Evolutionary conservation across 2,888 invertebrate species (phyloP).

Genomic region (Chrysina gloriosa): DNA sequence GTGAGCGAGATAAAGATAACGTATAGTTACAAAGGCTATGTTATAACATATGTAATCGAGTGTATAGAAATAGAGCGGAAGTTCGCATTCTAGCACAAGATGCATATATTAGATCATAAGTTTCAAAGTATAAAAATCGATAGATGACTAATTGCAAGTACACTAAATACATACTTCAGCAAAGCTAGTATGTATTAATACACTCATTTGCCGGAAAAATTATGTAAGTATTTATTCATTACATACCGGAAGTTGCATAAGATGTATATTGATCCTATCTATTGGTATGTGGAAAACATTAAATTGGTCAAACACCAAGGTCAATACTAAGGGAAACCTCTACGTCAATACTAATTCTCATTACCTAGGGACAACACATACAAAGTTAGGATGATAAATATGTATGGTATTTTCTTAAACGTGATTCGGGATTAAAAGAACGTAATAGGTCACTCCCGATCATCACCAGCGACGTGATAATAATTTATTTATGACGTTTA

Average conservation of each 20-base stretch:
- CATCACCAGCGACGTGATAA: not conserved
- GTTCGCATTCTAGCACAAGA: no score
- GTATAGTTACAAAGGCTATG: not conserved
- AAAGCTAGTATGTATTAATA: no score
- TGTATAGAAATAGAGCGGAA: no score
- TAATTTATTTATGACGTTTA: not conserved
- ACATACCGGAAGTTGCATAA: conserved; percentile 19
- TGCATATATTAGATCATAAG: no score
- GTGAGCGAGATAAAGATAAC: not conserved
- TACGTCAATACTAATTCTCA: not conserved
- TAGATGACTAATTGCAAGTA: no score
- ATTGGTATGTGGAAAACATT: not conserved
- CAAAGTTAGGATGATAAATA: not conserved
- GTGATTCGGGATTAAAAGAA: not conserved
- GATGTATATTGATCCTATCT: not conserved
- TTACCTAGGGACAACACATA: not conserved
- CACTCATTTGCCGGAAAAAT: no score
- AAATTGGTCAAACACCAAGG: conserved; percentile 5
- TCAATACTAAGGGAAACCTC: not conserved
- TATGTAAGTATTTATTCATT: conserved; percentile 1
- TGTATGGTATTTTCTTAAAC: not conserved
- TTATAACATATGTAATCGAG: not conserved
- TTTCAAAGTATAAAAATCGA: no score
- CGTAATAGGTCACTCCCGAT: conserved; percentile 8
- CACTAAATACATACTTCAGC: no score